Percentiles rank a stretch among this genome's conserved stretches.
Evolutionary conservation across 1,140 invertebrate species (phyloP).

Genomic region (Drosophila lini): DNA sequence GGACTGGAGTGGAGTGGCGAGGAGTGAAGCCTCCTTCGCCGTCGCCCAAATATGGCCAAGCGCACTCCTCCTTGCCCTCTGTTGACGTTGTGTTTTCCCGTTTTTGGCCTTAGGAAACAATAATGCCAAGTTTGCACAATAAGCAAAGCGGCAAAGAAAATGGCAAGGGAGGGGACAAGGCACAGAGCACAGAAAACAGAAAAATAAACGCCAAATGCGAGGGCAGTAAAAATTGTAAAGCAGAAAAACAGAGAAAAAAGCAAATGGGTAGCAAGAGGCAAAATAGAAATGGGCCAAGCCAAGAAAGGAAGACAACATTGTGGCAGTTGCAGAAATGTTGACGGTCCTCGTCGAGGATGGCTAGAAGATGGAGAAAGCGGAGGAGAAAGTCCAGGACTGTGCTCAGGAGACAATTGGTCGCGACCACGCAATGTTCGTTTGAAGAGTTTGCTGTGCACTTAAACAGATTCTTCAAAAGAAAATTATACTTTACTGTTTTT

Average conservation of each 20-base stretch:
- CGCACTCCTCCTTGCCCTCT: constrained; percentile 59
- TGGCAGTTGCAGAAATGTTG: constrained; percentile 80
- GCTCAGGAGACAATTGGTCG: constrained; percentile 57
- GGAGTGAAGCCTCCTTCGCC: constrained; percentile 25
- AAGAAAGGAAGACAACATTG: constrained; percentile 76
- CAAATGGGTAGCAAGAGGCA: constrained; percentile 29
- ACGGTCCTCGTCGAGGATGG: constrained; percentile 22
- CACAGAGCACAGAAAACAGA: constrained; percentile 16
- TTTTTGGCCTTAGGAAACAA: constrained; percentile 82
- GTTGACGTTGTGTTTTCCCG: constrained; percentile 79
- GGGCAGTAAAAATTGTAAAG: constrained; percentile 81
- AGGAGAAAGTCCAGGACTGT: constrained; percentile 19
- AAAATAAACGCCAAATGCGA: constrained; percentile 71
- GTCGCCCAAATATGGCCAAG: constrained; percentile 26
- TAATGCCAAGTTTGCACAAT: constrained; percentile 83
- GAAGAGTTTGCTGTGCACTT: constrained; percentile 62
- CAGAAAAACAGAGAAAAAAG: constrained; percentile 31
- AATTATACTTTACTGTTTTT: not conserved
- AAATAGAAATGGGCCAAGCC: constrained; percentile 71
- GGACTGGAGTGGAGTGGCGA: constrained; percentile 16
- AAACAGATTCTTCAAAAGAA: not conserved
- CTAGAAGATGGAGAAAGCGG: not conserved
- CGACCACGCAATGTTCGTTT: constrained; percentile 44
- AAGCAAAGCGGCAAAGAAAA: constrained; percentile 57
- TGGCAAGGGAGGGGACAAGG: not conserved